Evolutionary conservation across 1,140 invertebrate genomes (phyloP).

Genomic region (Apis laboriosa): DNA sequence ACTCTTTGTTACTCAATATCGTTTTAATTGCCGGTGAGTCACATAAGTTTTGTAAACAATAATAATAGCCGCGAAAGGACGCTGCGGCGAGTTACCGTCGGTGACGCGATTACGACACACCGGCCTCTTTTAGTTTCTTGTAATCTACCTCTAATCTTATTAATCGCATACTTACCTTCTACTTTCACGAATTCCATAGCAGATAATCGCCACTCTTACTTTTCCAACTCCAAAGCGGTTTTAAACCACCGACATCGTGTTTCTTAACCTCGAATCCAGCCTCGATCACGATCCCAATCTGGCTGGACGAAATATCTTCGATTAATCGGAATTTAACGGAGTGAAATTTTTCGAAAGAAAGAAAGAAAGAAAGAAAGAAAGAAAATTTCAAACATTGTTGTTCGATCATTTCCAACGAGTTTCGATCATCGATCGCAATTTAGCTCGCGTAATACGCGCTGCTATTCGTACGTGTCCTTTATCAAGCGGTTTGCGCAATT

Average conservation of each 20-base stretch:
- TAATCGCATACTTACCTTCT: conserved; percentile 25
- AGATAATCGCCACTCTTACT: neutral
- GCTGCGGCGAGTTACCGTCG: neutral
- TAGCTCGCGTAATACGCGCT: no score
- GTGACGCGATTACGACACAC: conserved; percentile 32
- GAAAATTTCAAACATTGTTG: neutral
- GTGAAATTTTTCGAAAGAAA: no score
- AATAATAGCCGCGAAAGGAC: conserved; percentile 14
- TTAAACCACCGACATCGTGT: neutral
- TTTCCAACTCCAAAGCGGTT: conserved; percentile 8
- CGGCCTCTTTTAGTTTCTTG: neutral
- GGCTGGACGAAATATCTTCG: neutral
- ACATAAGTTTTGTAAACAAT: conserved; percentile 56
- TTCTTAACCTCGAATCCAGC: neutral
- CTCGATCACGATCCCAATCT: neutral
- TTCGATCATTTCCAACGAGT: neutral
- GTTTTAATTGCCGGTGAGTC: conserved; percentile 55
- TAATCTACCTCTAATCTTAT: conserved; percentile 31
- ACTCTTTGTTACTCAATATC: conserved; percentile 44
- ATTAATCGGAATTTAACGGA: no score
- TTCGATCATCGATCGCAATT: neutral
- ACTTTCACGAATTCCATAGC: conserved; percentile 38
- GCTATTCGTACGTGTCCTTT: neutral
- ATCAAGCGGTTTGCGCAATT: neutral
- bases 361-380: no score